These are phyloP conservation scores for Ictalurus punctatus DNA, from an alignment of 2,113 vertebrate species.

Conservation along the genomic window DNA sequence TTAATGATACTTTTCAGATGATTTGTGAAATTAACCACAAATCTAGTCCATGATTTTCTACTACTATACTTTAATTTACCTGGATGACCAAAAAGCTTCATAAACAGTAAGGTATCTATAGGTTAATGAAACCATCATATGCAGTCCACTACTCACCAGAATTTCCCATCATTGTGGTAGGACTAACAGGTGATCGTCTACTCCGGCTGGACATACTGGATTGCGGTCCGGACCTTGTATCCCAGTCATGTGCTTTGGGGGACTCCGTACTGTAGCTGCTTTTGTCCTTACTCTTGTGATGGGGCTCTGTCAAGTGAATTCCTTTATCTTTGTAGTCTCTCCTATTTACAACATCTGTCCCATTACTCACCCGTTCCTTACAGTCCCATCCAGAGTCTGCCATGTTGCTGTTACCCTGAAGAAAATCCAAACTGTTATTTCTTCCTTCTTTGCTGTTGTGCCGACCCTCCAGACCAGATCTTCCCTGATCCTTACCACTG, in stretches of 20 bases:
- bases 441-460: conserved; percentile 60
- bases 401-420: conserved; percentile 32
- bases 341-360: conserved; percentile 60
- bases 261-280: conserved; percentile 78
- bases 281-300: conserved; percentile 84
- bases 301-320: conserved; percentile 83
- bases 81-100: background rate
- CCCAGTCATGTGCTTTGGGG: conserved; percentile 92
- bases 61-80: background rate
- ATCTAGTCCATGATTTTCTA: background rate
- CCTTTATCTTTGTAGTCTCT: conserved; percentile 63
- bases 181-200: conserved; percentile 85
- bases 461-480: conserved; percentile 66
- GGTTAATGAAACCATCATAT: background rate
- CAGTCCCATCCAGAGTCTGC: conserved; percentile 45
- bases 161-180: conserved; percentile 80
- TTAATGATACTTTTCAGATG: background rate
- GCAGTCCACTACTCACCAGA: conserved; percentile 73
- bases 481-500: conserved; percentile 67
- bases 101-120: background rate
- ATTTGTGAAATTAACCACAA: background rate
- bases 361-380: conserved; percentile 68
- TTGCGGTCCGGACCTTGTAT: conserved; percentile 80
- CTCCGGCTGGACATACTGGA: conserved; percentile 80
- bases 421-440: conserved; percentile 30